Base-by-base conservation (phyloP, 2,888 invertebrate species). In the Dasypolia templi region DNA sequence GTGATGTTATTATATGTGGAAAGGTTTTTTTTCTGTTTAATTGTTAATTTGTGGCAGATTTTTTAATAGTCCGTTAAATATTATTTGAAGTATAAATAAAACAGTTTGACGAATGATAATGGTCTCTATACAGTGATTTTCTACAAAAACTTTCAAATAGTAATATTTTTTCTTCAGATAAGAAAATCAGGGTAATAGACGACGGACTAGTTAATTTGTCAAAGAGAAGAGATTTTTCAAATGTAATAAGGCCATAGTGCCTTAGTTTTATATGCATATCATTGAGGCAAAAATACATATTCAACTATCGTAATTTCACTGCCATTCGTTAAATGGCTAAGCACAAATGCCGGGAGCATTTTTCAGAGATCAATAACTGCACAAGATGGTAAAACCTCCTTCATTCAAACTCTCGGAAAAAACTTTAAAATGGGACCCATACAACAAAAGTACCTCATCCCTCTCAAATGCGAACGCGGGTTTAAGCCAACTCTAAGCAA, bases 401-500 rank as follows among this genome's bases (percentile, higher is more conserved):
- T 2, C 3, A n/a, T 51, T 42, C 2, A 70, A 71, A 39, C 51
- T 29, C 14, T 39, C 26, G 0, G 3, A 76, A 66, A 55, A 19
- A n/a, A 5, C 9, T 19, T 17, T 0, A 39, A 46, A 44, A 12
- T 3, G 14, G 12, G 14, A 11, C 14, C 35, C 19, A n/a, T 35
- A 35, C 1, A 82, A 46, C 12, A 32, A 56, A 62, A 56, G 35
- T 6, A 7, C 17, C 3, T 22, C 19, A 29, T 26, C 44, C 35
- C 11, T 51, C 42, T 19, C 73, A 3, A 26, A 56, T 26, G 26
- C 22, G 39, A 22, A 29, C 56, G 17, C 53, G 55, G 35, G 46
- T 65, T 51, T 68, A 74, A 81, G 83, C 59, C 73, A 53, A 73
- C 56, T 42, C 39, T 53, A 42, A 64, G 64, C 46, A 63, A 72